Evolutionary conservation across 53 echinoderm and acorn worm species (phyloP).

Genomic region (Mesocentrotus franciscanus): DNA sequence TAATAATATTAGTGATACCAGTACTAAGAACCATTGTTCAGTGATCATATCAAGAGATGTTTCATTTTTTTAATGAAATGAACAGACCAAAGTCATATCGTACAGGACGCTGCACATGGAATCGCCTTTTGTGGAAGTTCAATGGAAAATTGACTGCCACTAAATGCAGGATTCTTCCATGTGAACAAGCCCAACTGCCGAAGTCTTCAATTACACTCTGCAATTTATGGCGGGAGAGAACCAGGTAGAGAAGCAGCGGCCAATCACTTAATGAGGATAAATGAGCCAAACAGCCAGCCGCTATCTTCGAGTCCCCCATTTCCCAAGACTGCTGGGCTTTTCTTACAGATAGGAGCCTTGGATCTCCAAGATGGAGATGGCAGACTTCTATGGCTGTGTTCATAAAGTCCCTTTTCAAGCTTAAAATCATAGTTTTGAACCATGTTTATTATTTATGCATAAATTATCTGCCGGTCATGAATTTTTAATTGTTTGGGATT

Average conservation of each 20-base stretch:
- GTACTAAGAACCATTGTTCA: too few relatives aligned
- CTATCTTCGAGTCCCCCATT: neutral
- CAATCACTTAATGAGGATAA: conserved; percentile 45
- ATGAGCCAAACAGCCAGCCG: neutral
- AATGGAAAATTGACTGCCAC: neutral
- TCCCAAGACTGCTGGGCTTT: neutral
- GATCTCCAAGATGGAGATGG: neutral
- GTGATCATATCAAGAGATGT: too few relatives aligned
- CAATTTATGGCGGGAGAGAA: neutral
- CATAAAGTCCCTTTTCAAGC: too few relatives aligned
- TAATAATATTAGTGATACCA: too few relatives aligned
- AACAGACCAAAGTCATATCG: too few relatives aligned
- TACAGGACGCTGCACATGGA: neutral
- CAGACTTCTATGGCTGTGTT: neutral
- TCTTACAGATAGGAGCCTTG: neutral
- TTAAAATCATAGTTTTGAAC: too few relatives aligned
- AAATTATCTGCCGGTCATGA: too few relatives aligned
- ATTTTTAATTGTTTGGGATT: too few relatives aligned
- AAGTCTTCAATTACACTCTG: conserved; percentile 39
- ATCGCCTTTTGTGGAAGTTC: neutral
- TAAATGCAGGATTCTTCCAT: neutral
- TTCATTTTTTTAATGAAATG: too few relatives aligned
- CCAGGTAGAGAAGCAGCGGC: neutral
- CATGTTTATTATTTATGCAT: too few relatives aligned
- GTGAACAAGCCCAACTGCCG: neutral